Conservation (phyloP, 2,888 invertebrate genomes). For the Lysandra bellargus region DNA sequence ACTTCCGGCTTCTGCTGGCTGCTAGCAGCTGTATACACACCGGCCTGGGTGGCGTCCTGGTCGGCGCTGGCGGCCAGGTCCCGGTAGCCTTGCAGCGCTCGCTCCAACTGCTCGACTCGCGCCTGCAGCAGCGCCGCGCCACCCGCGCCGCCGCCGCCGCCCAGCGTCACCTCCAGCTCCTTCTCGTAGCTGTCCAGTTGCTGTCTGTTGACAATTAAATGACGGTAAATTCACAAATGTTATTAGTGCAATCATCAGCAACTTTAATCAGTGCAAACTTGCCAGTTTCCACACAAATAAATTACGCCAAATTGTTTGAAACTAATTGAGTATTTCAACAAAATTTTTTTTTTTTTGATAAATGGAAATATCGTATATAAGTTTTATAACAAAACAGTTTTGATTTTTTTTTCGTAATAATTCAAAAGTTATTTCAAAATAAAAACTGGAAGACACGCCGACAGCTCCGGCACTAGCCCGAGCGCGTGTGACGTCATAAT, state of each 20-base stretch:
- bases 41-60: conserved; percentile 67
- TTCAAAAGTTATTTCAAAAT: too few relatives aligned
- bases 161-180: conserved; percentile 83
- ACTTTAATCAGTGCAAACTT: too few relatives aligned
- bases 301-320: too few relatives aligned
- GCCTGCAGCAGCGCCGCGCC: conserved; percentile 76
- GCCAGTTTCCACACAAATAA: too few relatives aligned
- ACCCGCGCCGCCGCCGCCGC: conserved; percentile 64
- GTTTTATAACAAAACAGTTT: too few relatives aligned
- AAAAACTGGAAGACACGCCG: too few relatives aligned
- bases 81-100: conserved; percentile 86
- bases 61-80: conserved; percentile 85
- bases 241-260: neutral
- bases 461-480: too few relatives aligned
- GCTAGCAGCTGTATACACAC: conserved; percentile 43
- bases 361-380: too few relatives aligned
- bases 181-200: conserved; percentile 91
- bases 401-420: too few relatives aligned
- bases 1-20: neutral
- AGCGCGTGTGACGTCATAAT: too few relatives aligned
- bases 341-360: too few relatives aligned
- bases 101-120: conserved; percentile 87
- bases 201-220: conserved; percentile 71
- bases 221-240: neutral
- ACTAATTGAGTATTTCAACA: too few relatives aligned